Conservation (phyloP, 1,140 invertebrate genomes). For the Bombyx mandarina region DNA sequence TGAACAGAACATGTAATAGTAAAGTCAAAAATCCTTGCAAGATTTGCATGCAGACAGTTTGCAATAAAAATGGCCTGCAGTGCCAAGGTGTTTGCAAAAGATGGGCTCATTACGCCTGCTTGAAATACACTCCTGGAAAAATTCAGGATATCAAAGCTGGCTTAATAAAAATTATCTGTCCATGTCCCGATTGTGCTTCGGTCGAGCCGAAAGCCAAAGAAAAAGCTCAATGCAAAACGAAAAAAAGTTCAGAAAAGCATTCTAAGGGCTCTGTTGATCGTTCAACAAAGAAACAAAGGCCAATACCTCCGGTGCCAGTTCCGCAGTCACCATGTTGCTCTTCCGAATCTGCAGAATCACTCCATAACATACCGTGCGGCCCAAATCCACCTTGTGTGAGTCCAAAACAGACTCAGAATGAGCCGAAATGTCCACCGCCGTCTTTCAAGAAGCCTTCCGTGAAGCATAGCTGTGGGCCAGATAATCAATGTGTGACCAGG, state of each 20-base stretch:
- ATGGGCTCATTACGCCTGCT: constrained; percentile 50
- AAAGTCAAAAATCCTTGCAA: constrained; percentile 52
- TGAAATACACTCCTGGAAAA: constrained; percentile 44
- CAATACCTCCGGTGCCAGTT: no score
- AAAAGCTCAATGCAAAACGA: constrained; percentile 16
- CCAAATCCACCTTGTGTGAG: no score
- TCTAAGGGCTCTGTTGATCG: no score
- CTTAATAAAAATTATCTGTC: constrained; percentile 36
- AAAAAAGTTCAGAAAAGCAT: constrained; percentile 16
- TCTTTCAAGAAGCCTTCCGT: no score
- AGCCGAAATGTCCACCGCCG: no score
- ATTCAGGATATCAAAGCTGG: constrained; percentile 44
- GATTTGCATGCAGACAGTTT: constrained; percentile 35
- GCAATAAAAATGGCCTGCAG: constrained; percentile 37
- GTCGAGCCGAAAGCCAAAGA: constrained; percentile 17
- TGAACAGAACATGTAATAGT: constrained; percentile 17
- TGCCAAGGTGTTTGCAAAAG: constrained; percentile 49
- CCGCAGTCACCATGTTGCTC: no score
- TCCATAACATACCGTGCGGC: no score
- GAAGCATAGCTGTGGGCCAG: no score
- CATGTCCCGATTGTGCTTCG: constrained; percentile 37
- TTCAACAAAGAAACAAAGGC: no score
- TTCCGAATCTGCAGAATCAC: no score
- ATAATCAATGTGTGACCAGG: no score
- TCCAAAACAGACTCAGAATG: no score